A percentile compares a stretch with the other conserved stretches of the same genome.
Evolutionary conservation across 2,113 vertebrate genomes (phyloP).

Genomic region (Planiliza haematocheilus): DNA sequence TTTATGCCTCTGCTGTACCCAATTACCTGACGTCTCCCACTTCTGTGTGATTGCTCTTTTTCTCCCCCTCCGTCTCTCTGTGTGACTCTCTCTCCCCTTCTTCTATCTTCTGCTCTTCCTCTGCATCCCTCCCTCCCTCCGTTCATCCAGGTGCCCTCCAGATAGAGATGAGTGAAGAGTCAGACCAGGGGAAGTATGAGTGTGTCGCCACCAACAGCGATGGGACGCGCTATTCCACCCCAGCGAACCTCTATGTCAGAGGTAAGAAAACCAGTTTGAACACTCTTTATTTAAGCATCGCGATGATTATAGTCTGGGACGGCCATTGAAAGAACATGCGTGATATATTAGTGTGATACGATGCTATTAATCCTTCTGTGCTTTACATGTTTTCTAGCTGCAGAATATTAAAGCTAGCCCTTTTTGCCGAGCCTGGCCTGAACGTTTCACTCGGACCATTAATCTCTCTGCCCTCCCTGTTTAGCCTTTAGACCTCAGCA

Average conservation of each 20-base stretch:
- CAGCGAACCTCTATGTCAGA: conserved; percentile 99
- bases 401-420: neutral
- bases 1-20: conserved; percentile 25
- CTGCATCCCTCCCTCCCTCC: conserved; percentile 38
- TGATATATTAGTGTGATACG: conserved; percentile 12
- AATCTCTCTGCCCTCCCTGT: conserved; percentile 63
- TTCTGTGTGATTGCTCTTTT: conserved; percentile 59
- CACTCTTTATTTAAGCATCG: neutral
- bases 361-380: conserved; percentile 17
- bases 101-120: conserved; percentile 40
- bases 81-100: conserved; percentile 51
- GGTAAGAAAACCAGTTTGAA: conserved; percentile 84
- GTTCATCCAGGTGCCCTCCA: conserved; percentile 93
- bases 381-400: neutral
- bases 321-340: neutral
- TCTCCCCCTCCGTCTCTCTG: conserved; percentile 48
- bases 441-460: conserved; percentile 57
- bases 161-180: conserved; percentile 98
- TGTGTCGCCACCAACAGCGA: conserved; percentile 99
- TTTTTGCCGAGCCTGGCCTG: conserved; percentile 18
- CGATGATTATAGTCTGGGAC: neutral
- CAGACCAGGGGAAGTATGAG: conserved; percentile 99
- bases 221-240: conserved; percentile 98
- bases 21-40: conserved; percentile 68
- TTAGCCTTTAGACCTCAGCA: conserved; percentile 72